Evolutionary conservation across 2,797 vertebrate species (phyloP), one percentile per base, ranked within the genome.

Genomic region (Falco novaeseelandiae): DNA sequence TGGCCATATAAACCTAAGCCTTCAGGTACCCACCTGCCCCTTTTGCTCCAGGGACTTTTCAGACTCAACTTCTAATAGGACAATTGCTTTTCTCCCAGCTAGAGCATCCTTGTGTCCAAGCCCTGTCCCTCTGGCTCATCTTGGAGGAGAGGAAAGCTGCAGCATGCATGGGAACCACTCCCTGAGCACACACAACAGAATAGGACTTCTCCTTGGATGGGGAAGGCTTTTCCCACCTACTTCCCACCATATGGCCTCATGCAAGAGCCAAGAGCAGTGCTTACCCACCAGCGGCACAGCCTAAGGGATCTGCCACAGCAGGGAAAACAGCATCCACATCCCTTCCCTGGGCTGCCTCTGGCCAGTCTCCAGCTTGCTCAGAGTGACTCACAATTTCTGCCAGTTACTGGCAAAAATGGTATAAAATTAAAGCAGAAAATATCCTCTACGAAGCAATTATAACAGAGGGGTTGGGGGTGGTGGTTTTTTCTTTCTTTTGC

Each of bases 301-400:
- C 12, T 25, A 11, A 55, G 61, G 65, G 69, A 71, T 67, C 77
- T 76, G 34, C 29, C 44, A 40, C 49, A 89, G 88, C 90, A 91
- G 77, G 59, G 73, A 89, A 96, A 89, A 63, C 48, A 88, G 66
- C 87, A 85, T 82, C 21, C 49, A 34, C n/a, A 51, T 62, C 83
- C 76, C 69, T 66, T 83, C 40, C 73, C 27, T 4, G 6, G 80
- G n/a, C 34, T 79, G 76, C 52, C 84, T 51, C 61, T 59, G 82
- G 65, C 73, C 59, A 23, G 6, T 26, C 52, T 89, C 85, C 85
- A 90, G 65, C 25, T 65, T 48, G 40, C 55, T 84, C n/a, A 7
- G 51, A 61, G 51, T 89, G 85, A 91, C n/a, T 69, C 86, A 82
- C 86, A 82, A 65, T 65, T 61, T 55, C 61, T 69, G 55, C 1